Evolutionary conservation across 2,888 invertebrate genomes (phyloP), one percentile per base, ranked within the genome.

Genomic region (Drosophila quinaria): DNA sequence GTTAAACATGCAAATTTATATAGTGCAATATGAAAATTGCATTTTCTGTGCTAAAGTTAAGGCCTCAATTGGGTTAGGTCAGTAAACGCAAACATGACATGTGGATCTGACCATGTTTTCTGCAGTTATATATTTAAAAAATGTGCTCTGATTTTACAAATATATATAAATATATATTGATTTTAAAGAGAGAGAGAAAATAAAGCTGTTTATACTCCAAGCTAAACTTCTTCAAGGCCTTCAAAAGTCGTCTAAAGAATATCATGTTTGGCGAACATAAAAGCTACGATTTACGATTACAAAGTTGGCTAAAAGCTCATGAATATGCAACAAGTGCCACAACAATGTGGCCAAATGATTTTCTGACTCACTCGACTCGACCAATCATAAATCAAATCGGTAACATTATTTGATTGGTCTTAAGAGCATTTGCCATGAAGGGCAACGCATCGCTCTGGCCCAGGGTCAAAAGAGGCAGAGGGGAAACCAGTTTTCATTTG

Each of bases 401-500:
- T 67, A 71, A 13, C 55, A 54, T 54, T 76, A 47, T 37, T 44
- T 60, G 60, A 63, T 55, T 51, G 54, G 42, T 63, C 52, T 64
- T 37, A 35, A 22, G 33, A 60, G 54, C 42, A 51, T 10, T 33
- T 39, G 56, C 47, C 59, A 44, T 44, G 75, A 73, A 77, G 75
- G 75, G 75, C 73, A 77, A 10, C 61, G 55, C 55, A 33, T 17
- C 52, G 50, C 19, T 4, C 8, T 37, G 39, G 4, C 19, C 19
- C 72, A 72, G 67, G 72, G 74, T 62, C 67, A 41, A 22, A 37
- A 49, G 41, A 31, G 15, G 49, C 59, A 59, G 62, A 52, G 62
- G 11, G 46, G 58, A 76, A 76, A 76, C 78, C 78, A 78, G 75
- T 76, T 76, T 62, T 60, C 56, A 37, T n/a, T 52, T 47, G 15